A percentile compares a stretch with the other conserved stretches of the same genome.
These are phyloP conservation scores for Tragelaphus strepsiceros DNA, from an alignment of 2,113 vertebrate species.

Conservation along the genomic window DNA sequence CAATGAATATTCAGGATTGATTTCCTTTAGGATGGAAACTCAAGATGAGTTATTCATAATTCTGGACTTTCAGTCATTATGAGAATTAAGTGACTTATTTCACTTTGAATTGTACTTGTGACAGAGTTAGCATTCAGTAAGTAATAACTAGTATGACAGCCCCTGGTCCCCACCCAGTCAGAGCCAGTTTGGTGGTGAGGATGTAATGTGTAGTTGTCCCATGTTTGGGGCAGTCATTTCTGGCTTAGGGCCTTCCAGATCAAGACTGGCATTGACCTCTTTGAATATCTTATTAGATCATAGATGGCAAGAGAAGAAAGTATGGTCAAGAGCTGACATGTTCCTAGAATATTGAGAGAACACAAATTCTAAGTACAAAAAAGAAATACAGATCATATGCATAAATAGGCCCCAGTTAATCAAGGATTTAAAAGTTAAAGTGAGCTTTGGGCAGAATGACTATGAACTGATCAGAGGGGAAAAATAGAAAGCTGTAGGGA, in stretches of 20 bases:
- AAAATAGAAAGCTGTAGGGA: not conserved
- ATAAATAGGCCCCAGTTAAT: not conserved
- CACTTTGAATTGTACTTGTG: not conserved
- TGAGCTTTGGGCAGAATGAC: constrained; percentile 14
- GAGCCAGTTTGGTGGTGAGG: not conserved
- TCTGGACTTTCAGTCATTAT: not conserved
- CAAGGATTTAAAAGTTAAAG: not conserved
- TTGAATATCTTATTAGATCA: not conserved
- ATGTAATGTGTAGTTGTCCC: not conserved
- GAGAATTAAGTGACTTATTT: constrained; percentile 27
- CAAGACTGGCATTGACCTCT: not conserved
- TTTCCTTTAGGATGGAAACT: not conserved
- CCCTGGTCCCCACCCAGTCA: not conserved
- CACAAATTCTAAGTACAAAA: not conserved
- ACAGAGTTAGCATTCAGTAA: not conserved
- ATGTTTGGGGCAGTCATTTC: not conserved
- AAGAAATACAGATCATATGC: not conserved
- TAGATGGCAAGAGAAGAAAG: not conserved
- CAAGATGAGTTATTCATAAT: not conserved
- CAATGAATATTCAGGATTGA: not conserved
- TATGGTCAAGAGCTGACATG: not conserved
- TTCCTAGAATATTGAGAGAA: not conserved
- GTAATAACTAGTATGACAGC: not conserved
- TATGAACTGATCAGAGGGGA: not conserved
- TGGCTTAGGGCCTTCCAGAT: not conserved